phyloP scores from a whole-genome alignment of 2,113 vertebrate genomes.

The Ptychochromis oligacanthus region DNA sequence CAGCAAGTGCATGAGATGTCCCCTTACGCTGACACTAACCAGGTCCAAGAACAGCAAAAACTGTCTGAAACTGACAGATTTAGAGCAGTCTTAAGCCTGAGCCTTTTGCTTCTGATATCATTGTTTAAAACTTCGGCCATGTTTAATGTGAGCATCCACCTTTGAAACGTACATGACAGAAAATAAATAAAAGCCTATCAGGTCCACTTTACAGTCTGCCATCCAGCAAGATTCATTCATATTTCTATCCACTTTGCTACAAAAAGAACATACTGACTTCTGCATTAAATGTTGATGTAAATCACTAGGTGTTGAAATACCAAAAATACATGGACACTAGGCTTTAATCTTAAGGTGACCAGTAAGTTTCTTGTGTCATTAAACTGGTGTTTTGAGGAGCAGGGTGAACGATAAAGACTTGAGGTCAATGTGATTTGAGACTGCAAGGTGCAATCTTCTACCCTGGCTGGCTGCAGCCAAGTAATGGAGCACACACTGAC shows the following conservation, averaged over 20 bases:
- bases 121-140: neutral
- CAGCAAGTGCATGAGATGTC: neutral
- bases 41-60: too few relatives aligned
- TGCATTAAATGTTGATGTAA: neutral
- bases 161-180: neutral
- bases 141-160: neutral
- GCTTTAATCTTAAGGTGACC: neutral
- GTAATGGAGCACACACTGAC: conserved; percentile 65
- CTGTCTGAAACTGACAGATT: neutral
- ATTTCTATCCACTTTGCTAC: neutral
- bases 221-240: neutral
- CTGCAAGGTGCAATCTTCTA: conserved; percentile 71
- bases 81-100: neutral
- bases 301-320: neutral
- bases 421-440: conserved; percentile 55
- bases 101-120: neutral
- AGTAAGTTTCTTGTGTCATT: neutral
- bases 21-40: too few relatives aligned
- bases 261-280: neutral
- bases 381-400: conserved; percentile 23
- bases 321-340: neutral
- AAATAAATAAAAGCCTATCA: too few relatives aligned
- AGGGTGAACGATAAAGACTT: conserved; percentile 36
- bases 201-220: neutral
- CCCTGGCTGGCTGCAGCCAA: conserved; percentile 59